Conservation (phyloP, 2,797 vertebrate species). For the Eidolon dupreanum region DNA sequence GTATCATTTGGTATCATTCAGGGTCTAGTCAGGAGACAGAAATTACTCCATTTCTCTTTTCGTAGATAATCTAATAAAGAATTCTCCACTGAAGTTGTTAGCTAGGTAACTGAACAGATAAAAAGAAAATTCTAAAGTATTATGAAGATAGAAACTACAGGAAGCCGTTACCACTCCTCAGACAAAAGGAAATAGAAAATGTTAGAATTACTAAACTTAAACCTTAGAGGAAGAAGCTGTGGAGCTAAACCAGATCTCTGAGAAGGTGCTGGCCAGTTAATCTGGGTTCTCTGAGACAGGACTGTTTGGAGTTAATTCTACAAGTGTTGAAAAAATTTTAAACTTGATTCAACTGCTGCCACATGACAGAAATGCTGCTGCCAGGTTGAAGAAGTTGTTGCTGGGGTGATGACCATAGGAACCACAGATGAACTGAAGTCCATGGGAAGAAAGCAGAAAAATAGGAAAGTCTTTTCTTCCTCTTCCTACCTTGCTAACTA, state of each 20-base stretch:
- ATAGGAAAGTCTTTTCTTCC: not conserved
- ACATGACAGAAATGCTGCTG: not conserved
- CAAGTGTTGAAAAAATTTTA: not conserved
- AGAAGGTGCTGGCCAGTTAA: not conserved
- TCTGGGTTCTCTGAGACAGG: not conserved
- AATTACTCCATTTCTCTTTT: not conserved
- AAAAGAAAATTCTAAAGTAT: not conserved
- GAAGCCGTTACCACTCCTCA: not conserved
- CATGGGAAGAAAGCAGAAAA: not conserved
- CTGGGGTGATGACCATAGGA: not conserved
- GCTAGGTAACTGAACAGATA: not conserved
- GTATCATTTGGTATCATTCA: not conserved
- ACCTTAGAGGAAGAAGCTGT: not conserved
- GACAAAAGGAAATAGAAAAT: not conserved
- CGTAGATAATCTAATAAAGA: not conserved
- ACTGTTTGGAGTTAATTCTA: not conserved
- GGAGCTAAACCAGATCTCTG: not conserved
- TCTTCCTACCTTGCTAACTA: not conserved
- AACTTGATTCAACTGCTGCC: not conserved
- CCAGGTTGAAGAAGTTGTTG: not conserved
- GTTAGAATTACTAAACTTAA: not conserved
- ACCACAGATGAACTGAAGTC: not conserved
- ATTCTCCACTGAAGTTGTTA: not conserved
- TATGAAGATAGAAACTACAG: not conserved
- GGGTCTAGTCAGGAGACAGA: not conserved